Evolutionary conservation across 2,797 vertebrate species (phyloP).

Genomic region (Okamejei kenojei): DNA sequence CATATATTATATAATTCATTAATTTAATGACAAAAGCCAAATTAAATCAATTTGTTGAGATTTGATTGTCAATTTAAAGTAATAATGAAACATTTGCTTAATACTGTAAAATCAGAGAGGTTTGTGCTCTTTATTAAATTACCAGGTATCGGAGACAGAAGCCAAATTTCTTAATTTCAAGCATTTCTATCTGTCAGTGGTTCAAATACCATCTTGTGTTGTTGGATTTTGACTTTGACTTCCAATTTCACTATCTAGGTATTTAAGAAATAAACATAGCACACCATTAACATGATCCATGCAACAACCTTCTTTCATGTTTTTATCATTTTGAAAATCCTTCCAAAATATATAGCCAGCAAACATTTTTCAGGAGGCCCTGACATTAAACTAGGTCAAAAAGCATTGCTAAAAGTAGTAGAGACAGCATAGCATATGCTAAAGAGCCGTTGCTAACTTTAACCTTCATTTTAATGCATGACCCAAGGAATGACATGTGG

Average conservation of each 20-base stretch:
- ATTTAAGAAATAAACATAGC: background rate
- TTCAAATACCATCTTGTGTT: background rate
- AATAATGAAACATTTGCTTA: background rate
- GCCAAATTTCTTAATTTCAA: background rate
- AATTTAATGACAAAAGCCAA: background rate
- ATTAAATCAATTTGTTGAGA: background rate
- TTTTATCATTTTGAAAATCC: background rate
- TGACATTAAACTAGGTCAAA: background rate
- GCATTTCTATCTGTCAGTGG: background rate
- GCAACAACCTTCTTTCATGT: too few species aligned
- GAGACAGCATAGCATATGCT: background rate
- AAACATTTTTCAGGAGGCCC: background rate
- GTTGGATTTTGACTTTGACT: background rate
- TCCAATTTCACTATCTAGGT: background rate
- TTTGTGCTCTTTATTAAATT: background rate
- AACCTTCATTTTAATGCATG: background rate
- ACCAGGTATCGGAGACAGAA: background rate
- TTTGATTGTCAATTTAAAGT: background rate
- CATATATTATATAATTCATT: background rate
- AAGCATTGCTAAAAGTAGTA: background rate
- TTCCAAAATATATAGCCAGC: background rate
- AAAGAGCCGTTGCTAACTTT: background rate
- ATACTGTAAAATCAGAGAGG: too few species aligned
- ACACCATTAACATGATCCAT: background rate
- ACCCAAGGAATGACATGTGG: slow-evolving; percentile 16